A percentile compares a stretch with the other conserved stretches of the same genome.
Conservation (phyloP, 2,113 vertebrate genomes). For the Clarias gariepinus region DNA sequence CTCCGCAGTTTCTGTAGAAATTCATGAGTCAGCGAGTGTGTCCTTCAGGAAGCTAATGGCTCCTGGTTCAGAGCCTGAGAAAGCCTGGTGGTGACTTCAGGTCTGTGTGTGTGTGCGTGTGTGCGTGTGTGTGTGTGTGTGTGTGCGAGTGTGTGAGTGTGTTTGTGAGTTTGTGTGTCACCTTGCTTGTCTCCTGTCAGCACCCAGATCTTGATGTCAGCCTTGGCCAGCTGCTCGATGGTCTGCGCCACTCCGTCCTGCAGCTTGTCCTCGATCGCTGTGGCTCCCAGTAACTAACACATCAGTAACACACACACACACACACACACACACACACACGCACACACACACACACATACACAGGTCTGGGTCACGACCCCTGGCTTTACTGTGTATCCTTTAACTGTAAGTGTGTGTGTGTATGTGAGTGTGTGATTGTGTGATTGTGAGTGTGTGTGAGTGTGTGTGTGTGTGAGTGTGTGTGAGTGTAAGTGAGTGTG, state of each 20-base stretch:
- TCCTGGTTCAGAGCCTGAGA: too few relatives aligned
- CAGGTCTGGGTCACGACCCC: too few relatives aligned
- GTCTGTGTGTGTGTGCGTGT: too few relatives aligned
- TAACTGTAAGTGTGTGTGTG: conserved; percentile 20
- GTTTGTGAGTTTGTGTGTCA: conserved; percentile 55
- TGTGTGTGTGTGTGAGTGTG: conserved; percentile 20
- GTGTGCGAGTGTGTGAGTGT: too few relatives aligned
- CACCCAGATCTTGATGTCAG: conserved; percentile 93
- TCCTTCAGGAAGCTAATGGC: background rate
- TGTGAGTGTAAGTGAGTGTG: conserved; percentile 36
- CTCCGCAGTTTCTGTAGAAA: conserved; percentile 85
- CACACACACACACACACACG: too few relatives aligned
- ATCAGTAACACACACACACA: conserved; percentile 56
- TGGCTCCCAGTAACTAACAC: conserved; percentile 80
- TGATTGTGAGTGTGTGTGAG: background rate
- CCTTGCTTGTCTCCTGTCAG: conserved; percentile 98
- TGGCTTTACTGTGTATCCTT: too few relatives aligned
- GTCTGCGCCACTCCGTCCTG: conserved; percentile 92
- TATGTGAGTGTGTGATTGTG: background rate
- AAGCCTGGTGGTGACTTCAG: background rate
- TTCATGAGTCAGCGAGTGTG: background rate
- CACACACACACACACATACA: too few relatives aligned
- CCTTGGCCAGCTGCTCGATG: conserved; percentile 83
- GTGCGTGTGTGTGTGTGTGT: too few relatives aligned
- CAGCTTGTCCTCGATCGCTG: conserved; percentile 94